Evolutionary conservation across 2,888 invertebrate genomes (phyloP), one percentile per base, ranked within the genome.

Genomic region (Tupiocoris notatus): DNA sequence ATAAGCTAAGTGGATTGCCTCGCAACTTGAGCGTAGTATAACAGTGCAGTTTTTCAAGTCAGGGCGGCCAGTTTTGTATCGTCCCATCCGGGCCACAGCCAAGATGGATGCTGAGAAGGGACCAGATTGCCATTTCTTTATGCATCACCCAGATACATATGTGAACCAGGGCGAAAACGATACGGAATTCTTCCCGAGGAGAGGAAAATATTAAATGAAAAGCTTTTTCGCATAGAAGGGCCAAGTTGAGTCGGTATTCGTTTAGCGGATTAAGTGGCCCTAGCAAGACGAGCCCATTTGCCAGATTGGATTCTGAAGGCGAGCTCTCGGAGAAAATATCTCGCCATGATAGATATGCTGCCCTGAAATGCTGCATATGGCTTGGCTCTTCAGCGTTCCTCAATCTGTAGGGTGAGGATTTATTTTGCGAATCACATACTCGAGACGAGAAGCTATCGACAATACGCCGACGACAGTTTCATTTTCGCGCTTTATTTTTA

Each of bases 241-340:
- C 39, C 39, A 39, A 39, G 39, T 39, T 39, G 39, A 39, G 39
- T 39, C 39, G 39, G 39, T 39, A 3, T 39, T 39, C 6, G 39
- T 12, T 7, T 39, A 39, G 39, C 12, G 39, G 39, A 39, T 39
- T 39, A 39, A 39, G 39, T 39, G 39, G 39, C 12, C 39, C 39
- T 12, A 39, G n/a, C 54, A 57, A 21, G 9, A 1, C 24, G 17
- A 67, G 18, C 59, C 70, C 70, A 70, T 70, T 70, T 70, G 59
- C 70, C 70, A 70, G 70, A 70, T 70, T 70, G 70, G 70, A 70
- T 70, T 70, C 59, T 70, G 70, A 70, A 58, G 22, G 24, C 58
- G 24, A 58, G 25, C 57, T 70, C 70, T 12, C 6, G 39, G 39
- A 39, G 39, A 39, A 39, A 39, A 12, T 39, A 39, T 70, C 59